Evolutionary conservation across 1,140 invertebrate genomes (phyloP).

Genomic region (Drosophila fuyamai): DNA sequence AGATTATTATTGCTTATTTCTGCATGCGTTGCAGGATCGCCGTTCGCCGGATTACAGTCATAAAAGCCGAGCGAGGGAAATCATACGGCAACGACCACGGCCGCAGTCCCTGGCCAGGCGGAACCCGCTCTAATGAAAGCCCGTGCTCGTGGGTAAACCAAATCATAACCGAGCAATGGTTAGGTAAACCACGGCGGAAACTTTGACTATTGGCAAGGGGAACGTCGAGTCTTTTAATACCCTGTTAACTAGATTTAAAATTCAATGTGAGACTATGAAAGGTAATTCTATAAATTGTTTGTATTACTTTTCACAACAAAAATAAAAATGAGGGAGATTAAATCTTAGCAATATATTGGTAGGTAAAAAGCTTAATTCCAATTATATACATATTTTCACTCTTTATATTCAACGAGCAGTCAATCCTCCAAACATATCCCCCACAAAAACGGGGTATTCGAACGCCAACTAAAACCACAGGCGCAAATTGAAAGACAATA

Average conservation of each 20-base stretch:
- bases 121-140: constrained; percentile 53
- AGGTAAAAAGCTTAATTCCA: no score
- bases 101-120: not conserved
- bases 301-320: no score
- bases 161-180: constrained; percentile 25
- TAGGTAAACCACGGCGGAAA: constrained; percentile 23
- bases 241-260: not conserved
- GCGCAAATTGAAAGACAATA: constrained; percentile 84
- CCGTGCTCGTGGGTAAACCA: constrained; percentile 24
- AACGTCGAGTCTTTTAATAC: not conserved
- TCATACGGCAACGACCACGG: constrained; percentile 24
- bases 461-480: constrained; percentile 43
- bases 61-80: constrained; percentile 58
- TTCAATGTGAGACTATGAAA: no score
- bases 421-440: not conserved
- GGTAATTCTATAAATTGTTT: no score
- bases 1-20: constrained; percentile 80
- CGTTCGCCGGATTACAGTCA: constrained; percentile 57
- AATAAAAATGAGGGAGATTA: no score
- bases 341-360: no score
- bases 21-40: constrained; percentile 69
- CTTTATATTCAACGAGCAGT: no score
- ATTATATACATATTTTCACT: no score
- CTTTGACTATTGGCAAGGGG: not conserved
- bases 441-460: constrained; percentile 20